Evolutionary conservation across 2,113 vertebrate species (phyloP), one percentile per base, ranked within the genome.

Genomic region (Passer montanus): DNA sequence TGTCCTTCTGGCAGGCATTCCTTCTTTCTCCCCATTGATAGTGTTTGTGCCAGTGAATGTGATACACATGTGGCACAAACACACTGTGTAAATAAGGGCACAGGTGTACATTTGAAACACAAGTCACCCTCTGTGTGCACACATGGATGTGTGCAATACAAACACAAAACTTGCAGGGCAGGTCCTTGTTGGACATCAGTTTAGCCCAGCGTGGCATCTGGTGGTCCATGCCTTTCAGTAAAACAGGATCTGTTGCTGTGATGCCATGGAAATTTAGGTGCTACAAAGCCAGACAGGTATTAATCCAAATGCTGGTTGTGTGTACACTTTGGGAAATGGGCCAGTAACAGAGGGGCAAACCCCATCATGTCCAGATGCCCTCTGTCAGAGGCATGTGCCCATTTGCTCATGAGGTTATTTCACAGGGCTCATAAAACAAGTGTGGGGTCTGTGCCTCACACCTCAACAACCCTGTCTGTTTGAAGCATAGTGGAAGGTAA

Each of bases 181-280:
- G 43, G 84, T 78, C 69, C 23, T 64, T 56, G 53, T 39, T 0
- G 0, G 66, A 20, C 49, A 37, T 56, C 84, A 60, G 14, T 37
- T 76, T 33, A 78, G 56, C 66, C 56, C 70, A 66, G 55, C 21
- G 1, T 50, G 58, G 62, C 49, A 37, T 49, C 70, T 68, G 52
- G 43, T 20, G 39, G 74, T 35, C 58, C 44, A 0, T 69, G 56
- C 84, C 66, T 76, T 64, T 84, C 74, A 46, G 59, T 83, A 63
- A 63, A 67, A 84, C 53, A 43, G 47, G 47, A 28, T 73, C 41
- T 77, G 62, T 73, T 84, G 69, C 77, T 59, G 44, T 44, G 79
- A 62, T 92, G 85, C 83, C 79, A 41, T 90, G 76, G 94, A 84
- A 96, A 94, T 89, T 49, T 59, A 47, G 43, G 56, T 68, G 88